Conservation (phyloP, 2,888 invertebrate species). For the Tupiocoris notatus region DNA sequence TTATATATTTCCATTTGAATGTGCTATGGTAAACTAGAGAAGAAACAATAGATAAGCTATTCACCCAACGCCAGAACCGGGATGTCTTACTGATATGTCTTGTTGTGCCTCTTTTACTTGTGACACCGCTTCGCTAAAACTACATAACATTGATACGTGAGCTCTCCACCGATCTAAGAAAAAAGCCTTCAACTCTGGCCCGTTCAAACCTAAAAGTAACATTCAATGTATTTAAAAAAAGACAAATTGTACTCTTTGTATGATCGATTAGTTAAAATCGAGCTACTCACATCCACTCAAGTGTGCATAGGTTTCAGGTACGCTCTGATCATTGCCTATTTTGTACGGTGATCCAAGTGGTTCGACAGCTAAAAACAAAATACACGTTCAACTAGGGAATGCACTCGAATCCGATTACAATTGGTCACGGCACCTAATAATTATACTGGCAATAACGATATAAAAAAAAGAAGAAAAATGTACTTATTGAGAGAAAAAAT, state of each 20-base stretch:
- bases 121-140: constrained; percentile 46
- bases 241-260: too few relatives aligned
- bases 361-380: constrained; percentile 58
- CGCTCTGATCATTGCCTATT: constrained; percentile 50
- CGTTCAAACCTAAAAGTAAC: constrained; percentile 33
- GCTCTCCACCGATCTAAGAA: constrained; percentile 47
- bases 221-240: too few relatives aligned
- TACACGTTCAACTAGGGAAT: too few relatives aligned
- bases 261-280: too few relatives aligned
- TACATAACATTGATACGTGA: constrained; percentile 46
- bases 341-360: constrained; percentile 61
- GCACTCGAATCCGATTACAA: too few relatives aligned
- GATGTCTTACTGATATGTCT: constrained; percentile 47
- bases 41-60: constrained; percentile 6
- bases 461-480: too few relatives aligned
- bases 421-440: too few relatives aligned
- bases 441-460: too few relatives aligned
- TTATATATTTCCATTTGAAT: too few relatives aligned
- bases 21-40: too few relatives aligned
- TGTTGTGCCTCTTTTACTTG: constrained; percentile 45
- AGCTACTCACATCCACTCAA: constrained; percentile 42
- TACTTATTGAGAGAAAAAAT: too few relatives aligned
- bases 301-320: constrained; percentile 48
- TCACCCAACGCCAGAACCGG: constrained; percentile 47
- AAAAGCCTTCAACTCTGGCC: constrained; percentile 32